Evolutionary conservation across 2,888 invertebrate genomes (phyloP), one percentile per base, ranked within the genome.

Genomic region (Caenorhabditis doughertyi): DNA sequence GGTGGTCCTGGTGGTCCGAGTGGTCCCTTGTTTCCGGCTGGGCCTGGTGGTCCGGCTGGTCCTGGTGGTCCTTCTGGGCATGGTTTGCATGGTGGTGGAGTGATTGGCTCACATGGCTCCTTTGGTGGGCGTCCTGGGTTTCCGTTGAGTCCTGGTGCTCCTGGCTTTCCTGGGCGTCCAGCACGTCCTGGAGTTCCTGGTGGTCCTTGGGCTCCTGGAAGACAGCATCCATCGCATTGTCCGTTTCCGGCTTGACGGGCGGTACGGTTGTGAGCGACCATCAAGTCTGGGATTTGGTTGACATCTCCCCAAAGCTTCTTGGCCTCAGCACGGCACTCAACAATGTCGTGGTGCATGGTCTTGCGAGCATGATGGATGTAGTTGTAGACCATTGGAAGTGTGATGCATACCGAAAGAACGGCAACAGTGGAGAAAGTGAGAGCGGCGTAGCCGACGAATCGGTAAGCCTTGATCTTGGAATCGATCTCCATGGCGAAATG

Each of bases 81-180:
- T 32, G 91, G 91, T 82, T 90, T 89, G 87, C 91, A 91, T 53
- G 91, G 91, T 65, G 91, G 90, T 55, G 90, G 90, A 29, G 91
- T 91, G 81, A 90, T 85, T 55, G 91, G 90, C 83, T 88, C 88
- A 83, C 89, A 89, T 58, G 89, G 88, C 85, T 85, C 85, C 83
- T 84, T 84, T 72, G 90, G 89, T 62, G 90, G 90, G 56, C 90
- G 86, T 79, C 90, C 90, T 64, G 90, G 90, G 81, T 89, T 90
- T 77, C 91, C 91, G 67, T 90, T 90, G 55, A 89, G 85, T 73
- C 91, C 91, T 32, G 90, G 90, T 35, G 91, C 89, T 80, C 90
- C 90, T 56, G 90, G 90, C 81, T 88, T 89, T 77, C 90, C 91
- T 56, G 91, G 91, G n/a, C 86, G 76, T 55, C 91, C 91, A 32